Evolutionary conservation across 1,140 invertebrate species (phyloP).

Genomic region (Listronotus oregonensis): DNA sequence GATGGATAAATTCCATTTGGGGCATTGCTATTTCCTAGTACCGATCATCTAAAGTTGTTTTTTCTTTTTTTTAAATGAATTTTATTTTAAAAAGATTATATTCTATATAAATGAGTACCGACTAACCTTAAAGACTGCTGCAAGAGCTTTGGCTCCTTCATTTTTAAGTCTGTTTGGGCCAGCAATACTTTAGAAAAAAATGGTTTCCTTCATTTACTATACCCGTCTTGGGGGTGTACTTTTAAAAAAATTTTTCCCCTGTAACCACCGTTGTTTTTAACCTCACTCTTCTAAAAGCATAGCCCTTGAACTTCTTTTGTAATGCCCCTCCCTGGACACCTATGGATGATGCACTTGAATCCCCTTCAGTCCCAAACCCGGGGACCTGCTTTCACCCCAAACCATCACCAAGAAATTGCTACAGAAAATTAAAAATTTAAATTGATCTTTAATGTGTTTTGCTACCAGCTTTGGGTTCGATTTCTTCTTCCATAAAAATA

Average conservation of each 20-base stretch:
- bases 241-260: conserved; percentile 87
- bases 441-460: not conserved
- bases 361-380: conserved; percentile 82
- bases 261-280: conserved; percentile 96
- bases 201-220: conserved; percentile 66
- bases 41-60: conserved; percentile 67
- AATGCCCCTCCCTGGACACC: conserved; percentile 88
- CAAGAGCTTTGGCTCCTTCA: conserved; percentile 83
- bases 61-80: conserved; percentile 10
- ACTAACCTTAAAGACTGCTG: conserved; percentile 77
- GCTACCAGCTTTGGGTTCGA: conserved; percentile 83
- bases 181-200: conserved; percentile 77
- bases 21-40: conserved; percentile 90
- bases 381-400: conserved; percentile 79
- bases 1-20: conserved; percentile 90
- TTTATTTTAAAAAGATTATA: too few species aligned
- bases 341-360: conserved; percentile 96
- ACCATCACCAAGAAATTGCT: conserved; percentile 79
- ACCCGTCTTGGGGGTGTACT: conserved; percentile 78
- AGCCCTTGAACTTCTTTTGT: conserved; percentile 79
- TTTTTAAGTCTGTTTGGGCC: conserved; percentile 95
- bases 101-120: not conserved
- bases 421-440: conserved; percentile 22
- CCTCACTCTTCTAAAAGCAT: conserved; percentile 73
- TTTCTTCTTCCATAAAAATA: conserved; percentile 91